These are phyloP conservation scores for Drosophila helvetica DNA, from an alignment of 2,888 invertebrate species.

Conservation along the genomic window DNA sequence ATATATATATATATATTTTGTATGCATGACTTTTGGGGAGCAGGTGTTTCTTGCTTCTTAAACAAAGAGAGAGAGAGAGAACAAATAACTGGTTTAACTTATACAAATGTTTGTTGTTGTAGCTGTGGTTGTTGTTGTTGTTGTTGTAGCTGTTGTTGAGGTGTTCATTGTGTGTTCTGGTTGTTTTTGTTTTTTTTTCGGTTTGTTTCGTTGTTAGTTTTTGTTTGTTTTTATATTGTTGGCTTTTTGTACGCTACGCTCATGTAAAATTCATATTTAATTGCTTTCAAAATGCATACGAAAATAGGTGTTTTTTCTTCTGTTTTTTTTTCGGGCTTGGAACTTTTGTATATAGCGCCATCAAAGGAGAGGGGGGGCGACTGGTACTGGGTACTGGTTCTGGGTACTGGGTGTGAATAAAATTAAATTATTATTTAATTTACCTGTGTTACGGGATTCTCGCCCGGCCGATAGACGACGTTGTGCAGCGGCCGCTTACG, in stretches of 20 bases:
- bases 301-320: slow-evolving; percentile 24
- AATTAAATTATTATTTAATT: slow-evolving; percentile 70
- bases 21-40: slow-evolving; percentile 48
- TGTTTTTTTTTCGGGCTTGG: slow-evolving; percentile 7
- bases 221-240: slow-evolving; percentile 28
- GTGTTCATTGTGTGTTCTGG: slow-evolving; percentile 35
- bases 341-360: background rate
- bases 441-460: slow-evolving; percentile 96
- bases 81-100: slow-evolving; percentile 50
- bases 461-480: slow-evolving; percentile 94
- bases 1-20: too few species aligned
- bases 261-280: slow-evolving; percentile 53
- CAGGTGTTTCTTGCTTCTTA: slow-evolving; percentile 49
- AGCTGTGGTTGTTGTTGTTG: slow-evolving; percentile 1
- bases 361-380: background rate
- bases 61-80: slow-evolving; percentile 14
- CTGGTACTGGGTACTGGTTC: background rate
- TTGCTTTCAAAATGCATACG: slow-evolving; percentile 55
- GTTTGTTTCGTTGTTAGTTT: slow-evolving; percentile 5
- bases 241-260: slow-evolving; percentile 36
- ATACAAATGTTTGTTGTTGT: slow-evolving; percentile 36
- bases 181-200: slow-evolving; percentile 13
- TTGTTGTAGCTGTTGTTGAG: slow-evolving; percentile 3
- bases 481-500: slow-evolving; percentile 94
- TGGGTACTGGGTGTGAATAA: slow-evolving; percentile 26